Conservation (phyloP, 1,140 invertebrate species). For the Drosophila pseudoobscura region DNA sequence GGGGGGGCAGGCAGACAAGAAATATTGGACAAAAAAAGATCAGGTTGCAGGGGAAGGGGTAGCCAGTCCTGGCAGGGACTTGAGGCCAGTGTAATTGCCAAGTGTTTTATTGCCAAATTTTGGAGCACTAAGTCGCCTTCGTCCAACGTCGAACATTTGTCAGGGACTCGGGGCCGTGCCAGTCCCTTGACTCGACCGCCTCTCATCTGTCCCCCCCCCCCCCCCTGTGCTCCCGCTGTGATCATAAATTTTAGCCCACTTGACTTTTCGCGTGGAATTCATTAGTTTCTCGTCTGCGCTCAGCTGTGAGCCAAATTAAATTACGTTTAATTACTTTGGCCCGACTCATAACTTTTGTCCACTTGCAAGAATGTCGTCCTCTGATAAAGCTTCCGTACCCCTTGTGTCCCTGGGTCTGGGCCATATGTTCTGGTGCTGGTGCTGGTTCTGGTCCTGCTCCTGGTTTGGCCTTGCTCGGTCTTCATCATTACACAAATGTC, state of each 20-base stretch:
- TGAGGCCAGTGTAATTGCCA: constrained; percentile 63
- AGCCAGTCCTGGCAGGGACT: constrained; percentile 11
- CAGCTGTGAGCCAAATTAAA: constrained; percentile 68
- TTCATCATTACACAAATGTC: constrained; percentile 70
- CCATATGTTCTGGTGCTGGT: constrained; percentile 25
- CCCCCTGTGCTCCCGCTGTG: background rate
- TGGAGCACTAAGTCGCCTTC: constrained; percentile 62
- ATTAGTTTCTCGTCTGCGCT: constrained; percentile 60
- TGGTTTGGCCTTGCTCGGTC: background rate
- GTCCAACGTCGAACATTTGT: constrained; percentile 80
- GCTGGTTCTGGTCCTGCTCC: too few relatives aligned
- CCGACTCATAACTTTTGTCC: constrained; percentile 65
- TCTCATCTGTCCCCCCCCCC: constrained; percentile 38
- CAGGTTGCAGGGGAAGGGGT: background rate
- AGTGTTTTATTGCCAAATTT: constrained; percentile 82
- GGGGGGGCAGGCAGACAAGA: constrained; percentile 32
- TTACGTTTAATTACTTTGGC: constrained; percentile 76
- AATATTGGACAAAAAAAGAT: constrained; percentile 14
- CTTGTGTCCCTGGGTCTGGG: background rate
- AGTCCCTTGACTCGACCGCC: constrained; percentile 47
- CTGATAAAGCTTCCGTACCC: constrained; percentile 50
- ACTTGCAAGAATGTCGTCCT: constrained; percentile 32
- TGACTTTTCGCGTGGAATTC: constrained; percentile 65
- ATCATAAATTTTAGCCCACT: constrained; percentile 33
- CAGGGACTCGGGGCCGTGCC: constrained; percentile 52